phyloP scores from a whole-genome alignment of 37 sponge, comb jelly and placozoan species.

The Aphrocallistes beatrix region DNA sequence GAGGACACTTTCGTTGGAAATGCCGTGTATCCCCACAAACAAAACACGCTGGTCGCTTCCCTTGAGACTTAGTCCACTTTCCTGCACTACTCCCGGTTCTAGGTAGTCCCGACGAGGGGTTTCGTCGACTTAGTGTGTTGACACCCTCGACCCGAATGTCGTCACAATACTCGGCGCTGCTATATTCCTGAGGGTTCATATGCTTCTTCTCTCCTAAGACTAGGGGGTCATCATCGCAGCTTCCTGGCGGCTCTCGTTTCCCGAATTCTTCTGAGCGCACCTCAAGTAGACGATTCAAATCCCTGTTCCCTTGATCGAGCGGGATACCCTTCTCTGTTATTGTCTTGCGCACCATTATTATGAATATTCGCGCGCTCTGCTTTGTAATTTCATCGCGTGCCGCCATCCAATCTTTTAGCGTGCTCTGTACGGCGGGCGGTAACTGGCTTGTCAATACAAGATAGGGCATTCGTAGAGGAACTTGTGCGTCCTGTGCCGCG shows the following conservation, averaged over 20 bases:
- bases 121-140: neutral
- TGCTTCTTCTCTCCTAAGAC: neutral
- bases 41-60: neutral
- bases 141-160: neutral
- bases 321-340: neutral
- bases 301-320: neutral
- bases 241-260: neutral
- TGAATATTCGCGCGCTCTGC: neutral
- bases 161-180: neutral
- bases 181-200: neutral
- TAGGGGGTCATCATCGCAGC: too few relatives aligned
- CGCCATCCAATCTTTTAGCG: neutral
- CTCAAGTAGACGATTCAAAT: neutral
- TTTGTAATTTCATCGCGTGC: neutral
- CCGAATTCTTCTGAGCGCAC: neutral
- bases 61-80: neutral
- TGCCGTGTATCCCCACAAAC: neutral
- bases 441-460: neutral
- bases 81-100: neutral
- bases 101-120: neutral
- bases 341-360: neutral
- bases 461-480: neutral
- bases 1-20: neutral
- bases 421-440: neutral
- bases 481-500: neutral